Percentiles rank a stretch among this genome's conserved stretches.
These are phyloP conservation scores for Ochotona princeps DNA, from an alignment of 2,113 vertebrate genomes.

Conservation along the genomic window DNA sequence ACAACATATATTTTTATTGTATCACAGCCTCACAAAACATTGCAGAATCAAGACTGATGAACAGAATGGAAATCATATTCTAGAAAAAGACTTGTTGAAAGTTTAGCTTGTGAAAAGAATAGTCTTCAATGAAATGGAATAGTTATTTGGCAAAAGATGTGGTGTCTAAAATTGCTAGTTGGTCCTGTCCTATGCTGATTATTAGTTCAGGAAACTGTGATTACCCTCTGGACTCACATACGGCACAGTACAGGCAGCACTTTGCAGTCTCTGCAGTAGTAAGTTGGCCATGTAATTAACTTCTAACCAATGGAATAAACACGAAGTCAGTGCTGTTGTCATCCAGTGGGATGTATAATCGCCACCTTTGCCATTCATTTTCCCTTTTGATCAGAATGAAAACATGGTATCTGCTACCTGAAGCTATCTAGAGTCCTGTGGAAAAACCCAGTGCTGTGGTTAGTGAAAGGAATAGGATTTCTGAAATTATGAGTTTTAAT, in stretches of 20 bases:
- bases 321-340: not conserved
- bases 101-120: not conserved
- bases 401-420: not conserved
- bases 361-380: not conserved
- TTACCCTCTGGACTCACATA: not conserved
- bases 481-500: not conserved
- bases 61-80: not conserved
- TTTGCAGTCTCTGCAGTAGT: not conserved
- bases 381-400: not conserved
- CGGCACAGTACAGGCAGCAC: not conserved
- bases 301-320: not conserved
- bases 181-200: not conserved
- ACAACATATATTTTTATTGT: not conserved
- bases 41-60: not conserved
- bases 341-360: not conserved
- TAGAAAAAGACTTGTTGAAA: conserved; percentile 6
- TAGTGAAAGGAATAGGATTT: not conserved
- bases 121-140: not conserved
- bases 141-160: not conserved
- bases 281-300: not conserved
- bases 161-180: not conserved
- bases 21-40: not conserved
- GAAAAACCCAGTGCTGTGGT: not conserved
- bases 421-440: no score
- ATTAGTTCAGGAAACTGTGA: not conserved